Percentiles rank a stretch among this genome's conserved stretches.
phyloP scores from a whole-genome alignment of 2,113 vertebrate genomes.

The Aptenodytes forsteri region DNA sequence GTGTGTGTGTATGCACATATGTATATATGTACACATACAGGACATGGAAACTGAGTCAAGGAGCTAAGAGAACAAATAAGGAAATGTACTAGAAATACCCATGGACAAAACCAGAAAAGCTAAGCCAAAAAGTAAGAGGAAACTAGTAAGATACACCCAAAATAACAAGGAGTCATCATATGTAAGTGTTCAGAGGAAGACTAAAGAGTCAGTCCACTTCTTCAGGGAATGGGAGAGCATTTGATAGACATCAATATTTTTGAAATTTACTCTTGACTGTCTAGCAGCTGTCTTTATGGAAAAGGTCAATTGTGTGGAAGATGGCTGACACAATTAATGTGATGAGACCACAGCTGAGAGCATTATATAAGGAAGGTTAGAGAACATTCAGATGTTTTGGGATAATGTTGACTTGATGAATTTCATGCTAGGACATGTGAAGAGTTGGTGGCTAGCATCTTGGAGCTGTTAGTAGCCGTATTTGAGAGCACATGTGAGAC shows the following conservation, averaged over 20 bases:
- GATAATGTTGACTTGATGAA: neutral
- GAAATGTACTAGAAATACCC: neutral
- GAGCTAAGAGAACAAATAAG: neutral
- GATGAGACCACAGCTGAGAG: neutral
- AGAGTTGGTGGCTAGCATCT: neutral
- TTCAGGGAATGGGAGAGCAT: neutral
- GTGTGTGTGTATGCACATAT: fast-evolving
- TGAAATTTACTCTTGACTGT: neutral
- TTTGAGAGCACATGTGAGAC: neutral
- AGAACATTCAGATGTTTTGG: neutral
- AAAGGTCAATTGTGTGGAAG: neutral
- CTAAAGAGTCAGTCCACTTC: neutral
- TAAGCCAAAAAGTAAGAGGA: neutral
- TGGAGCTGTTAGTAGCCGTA: neutral
- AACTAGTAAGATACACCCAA: neutral
- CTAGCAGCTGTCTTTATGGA: neutral
- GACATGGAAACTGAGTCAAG: neutral
- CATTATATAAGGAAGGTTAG: neutral
- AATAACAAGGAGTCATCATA: neutral
- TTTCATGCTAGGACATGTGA: neutral
- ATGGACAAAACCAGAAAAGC: neutral
- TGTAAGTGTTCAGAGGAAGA: neutral
- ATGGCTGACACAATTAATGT: neutral
- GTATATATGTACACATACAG: neutral
- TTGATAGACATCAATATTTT: neutral